A percentile compares a stretch with the other conserved stretches of the same genome.
phyloP scores from a whole-genome alignment of 2,888 invertebrate species.

The Clistopyga incitator region DNA sequence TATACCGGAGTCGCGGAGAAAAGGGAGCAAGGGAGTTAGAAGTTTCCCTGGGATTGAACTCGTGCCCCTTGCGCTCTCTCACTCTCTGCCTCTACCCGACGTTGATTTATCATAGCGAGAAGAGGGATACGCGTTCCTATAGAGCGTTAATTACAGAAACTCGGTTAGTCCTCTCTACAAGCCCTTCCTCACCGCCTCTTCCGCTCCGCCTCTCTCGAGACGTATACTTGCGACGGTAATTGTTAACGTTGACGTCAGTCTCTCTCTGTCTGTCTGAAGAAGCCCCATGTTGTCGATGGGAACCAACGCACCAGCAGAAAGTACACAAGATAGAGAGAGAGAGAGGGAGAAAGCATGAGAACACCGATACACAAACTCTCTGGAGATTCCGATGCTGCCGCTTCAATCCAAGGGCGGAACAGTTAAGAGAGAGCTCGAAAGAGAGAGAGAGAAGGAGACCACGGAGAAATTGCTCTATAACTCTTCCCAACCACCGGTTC shows the following conservation, averaged over 20 bases:
- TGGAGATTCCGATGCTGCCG: constrained; percentile 34
- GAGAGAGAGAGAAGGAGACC: constrained; percentile 45
- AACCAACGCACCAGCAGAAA: constrained; percentile 45
- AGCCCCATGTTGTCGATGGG: constrained; percentile 39
- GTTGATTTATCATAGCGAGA: constrained; percentile 67
- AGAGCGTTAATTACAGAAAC: constrained; percentile 69
- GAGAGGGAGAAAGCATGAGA: constrained; percentile 8
- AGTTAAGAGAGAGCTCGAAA: constrained; percentile 7
- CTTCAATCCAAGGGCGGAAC: constrained; percentile 7
- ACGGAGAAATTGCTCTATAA: constrained; percentile 65
- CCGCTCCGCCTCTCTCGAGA: constrained; percentile 36
- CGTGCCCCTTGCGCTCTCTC: constrained; percentile 43
- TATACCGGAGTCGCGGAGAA: not conserved
- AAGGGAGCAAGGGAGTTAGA: constrained; percentile 32
- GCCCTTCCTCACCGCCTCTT: constrained; percentile 49
- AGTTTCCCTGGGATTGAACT: constrained; percentile 63
- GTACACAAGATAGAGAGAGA: constrained; percentile 18
- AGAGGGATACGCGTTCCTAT: constrained; percentile 66
- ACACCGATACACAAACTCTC: constrained; percentile 40
- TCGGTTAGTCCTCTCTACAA: constrained; percentile 64
- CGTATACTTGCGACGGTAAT: constrained; percentile 52
- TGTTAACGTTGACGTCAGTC: constrained; percentile 60
- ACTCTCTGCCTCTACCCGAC: constrained; percentile 44
- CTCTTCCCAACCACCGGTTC: constrained; percentile 57
- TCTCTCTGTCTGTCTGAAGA: constrained; percentile 41